Evolutionary conservation across 2,888 invertebrate genomes (phyloP), one percentile per base, ranked within the genome.

Genomic region (Emmelina monodactyla): DNA sequence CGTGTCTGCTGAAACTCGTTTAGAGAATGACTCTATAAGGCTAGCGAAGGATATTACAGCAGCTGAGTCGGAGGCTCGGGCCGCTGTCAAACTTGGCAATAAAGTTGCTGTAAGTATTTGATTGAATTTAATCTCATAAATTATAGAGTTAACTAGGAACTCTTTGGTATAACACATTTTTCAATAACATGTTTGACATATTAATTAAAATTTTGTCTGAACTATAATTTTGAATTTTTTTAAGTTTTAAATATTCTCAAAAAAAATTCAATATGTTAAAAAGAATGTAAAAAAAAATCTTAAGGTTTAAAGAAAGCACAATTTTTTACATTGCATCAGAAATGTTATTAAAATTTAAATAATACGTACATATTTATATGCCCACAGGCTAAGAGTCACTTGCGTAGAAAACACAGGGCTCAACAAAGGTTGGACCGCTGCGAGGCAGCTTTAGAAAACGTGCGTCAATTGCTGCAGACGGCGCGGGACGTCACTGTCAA

Each of bases 321-420:
- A n/a, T n/a, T n/a, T n/a, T n/a, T n/a, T n/a, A n/a, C n/a, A n/a
- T n/a, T n/a, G n/a, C n/a, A n/a, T n/a, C n/a, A n/a, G n/a, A n/a
- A n/a, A n/a, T n/a, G n/a, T n/a, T n/a, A n/a, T n/a, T n/a, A n/a
- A n/a, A n/a, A n/a, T n/a, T n/a, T n/a, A n/a, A n/a, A n/a, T n/a
- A n/a, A n/a, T n/a, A n/a, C n/a, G n/a, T n/a, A n/a, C n/a, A n/a
- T 33, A 6, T 22, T 31, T 29, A 14, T 37, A 31, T 29, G 5
- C 28, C 55, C 53, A 0, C 58, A 86, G 86, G 86, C 86, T 0
- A 86, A 85, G 51, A 82, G 75, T 39, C 82, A 80, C 40, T 61
- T 87, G 2, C 72, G 84, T 2, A 84, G 86, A 41, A 87, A 87
- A 46, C 82, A 83, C 46, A 84, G 84, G 45, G 54, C 84, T 1